Base-by-base conservation (phyloP, 2,888 invertebrate genomes). In the Gastrophysa polygoni region DNA sequence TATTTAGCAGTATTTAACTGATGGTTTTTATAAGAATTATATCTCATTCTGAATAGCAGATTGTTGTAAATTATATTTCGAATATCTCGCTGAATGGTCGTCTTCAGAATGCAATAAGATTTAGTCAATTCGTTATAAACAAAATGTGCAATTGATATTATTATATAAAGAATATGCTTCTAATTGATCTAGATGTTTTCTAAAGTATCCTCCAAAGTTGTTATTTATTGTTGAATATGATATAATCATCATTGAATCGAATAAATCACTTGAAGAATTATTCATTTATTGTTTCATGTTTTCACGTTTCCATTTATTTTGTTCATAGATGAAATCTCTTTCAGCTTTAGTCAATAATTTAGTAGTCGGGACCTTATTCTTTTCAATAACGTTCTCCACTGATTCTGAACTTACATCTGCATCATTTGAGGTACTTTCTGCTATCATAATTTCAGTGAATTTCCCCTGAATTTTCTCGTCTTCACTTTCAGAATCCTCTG, bases 41-140 rank as follows among this genome's bases (percentile, higher is more conserved):
- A n/a, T n/a, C n/a, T n/a, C n/a, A n/a, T n/a, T n/a, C n/a, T n/a
- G n/a, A n/a, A n/a, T n/a, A n/a, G n/a, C n/a, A n/a, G n/a, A n/a
- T n/a, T n/a, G n/a, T n/a, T n/a, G n/a, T n/a, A n/a, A n/a, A n/a
- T n/a, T n/a, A n/a, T n/a, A n/a, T n/a, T n/a, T n/a, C n/a, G n/a
- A n/a, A n/a, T n/a, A n/a, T n/a, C n/a, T n/a, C n/a, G n/a, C n/a
- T n/a, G n/a, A n/a, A n/a, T 16, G 5, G 16, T 44, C 44, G 5
- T 16, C 16, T 54, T 58, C 21, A 48, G 8, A 63, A 50, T 64
- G 66, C 66, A 66, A 66, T 66, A 66, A 64, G 55, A 32, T 51
- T 56, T 57, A 61, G 63, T 66, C 66, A 66, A 66, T 66, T 65
- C 55, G 8, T 46, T 61, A 50, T 34, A 52, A 55, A 59, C 21